phyloP scores from a whole-genome alignment of 2,888 invertebrate genomes.

The Pseudolycoriella hygida region DNA sequence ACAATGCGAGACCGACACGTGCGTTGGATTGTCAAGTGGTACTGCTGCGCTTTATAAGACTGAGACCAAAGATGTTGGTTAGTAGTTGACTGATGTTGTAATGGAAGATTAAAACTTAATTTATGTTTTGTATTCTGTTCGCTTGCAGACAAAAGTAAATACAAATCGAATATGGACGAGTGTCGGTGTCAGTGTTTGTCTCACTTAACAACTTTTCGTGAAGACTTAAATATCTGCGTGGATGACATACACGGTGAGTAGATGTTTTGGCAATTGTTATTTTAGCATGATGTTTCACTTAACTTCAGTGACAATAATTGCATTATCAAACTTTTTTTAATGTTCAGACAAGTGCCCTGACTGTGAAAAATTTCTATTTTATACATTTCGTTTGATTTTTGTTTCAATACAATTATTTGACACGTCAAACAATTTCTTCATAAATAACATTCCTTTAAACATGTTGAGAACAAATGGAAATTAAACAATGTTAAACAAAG shows the following conservation, averaged over 20 bases:
- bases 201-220: constrained; percentile 61
- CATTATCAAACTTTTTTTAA: no score
- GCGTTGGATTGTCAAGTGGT: constrained; percentile 29
- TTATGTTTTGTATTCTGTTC: background rate
- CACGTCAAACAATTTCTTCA: no score
- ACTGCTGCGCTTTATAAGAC: constrained; percentile 23
- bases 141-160: background rate
- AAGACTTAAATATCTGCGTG: constrained; percentile 70
- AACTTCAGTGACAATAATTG: no score
- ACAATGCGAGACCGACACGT: constrained; percentile 25
- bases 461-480: no score
- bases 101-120: background rate
- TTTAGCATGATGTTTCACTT: no score
- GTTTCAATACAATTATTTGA: no score
- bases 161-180: constrained; percentile 10
- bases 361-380: no score
- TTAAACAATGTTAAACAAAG: no score
- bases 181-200: constrained; percentile 67
- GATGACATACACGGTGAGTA: constrained; percentile 66
- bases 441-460: no score
- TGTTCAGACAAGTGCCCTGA: no score
- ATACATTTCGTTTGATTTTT: no score
- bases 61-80: constrained; percentile 15
- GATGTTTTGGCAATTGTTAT: background rate
- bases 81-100: background rate